Percentiles rank a stretch among this genome's conserved stretches.
phyloP scores from a whole-genome alignment of 2,888 invertebrate genomes.

The Cryptocephalus moraei region DNA sequence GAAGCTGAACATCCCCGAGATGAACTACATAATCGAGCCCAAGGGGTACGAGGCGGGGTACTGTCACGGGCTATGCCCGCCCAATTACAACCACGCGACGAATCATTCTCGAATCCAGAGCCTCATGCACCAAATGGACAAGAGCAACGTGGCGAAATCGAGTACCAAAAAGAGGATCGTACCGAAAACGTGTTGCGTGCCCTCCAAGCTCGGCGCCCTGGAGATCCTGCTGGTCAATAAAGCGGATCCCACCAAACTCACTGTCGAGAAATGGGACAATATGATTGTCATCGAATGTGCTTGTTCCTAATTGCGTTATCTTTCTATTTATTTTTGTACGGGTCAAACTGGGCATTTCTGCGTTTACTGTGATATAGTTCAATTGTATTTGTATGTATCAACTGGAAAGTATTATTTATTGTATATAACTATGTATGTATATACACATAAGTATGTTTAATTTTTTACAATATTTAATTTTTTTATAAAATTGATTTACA shows the following conservation, averaged over 20 bases:
- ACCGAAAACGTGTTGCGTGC: constrained; percentile 59
- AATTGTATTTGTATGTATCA: constrained; percentile 1
- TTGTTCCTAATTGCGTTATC: constrained; percentile 43
- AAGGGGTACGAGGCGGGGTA: constrained; percentile 60
- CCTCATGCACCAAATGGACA: constrained; percentile 52
- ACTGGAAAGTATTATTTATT: too few relatives aligned
- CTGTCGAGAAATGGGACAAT: constrained; percentile 58
- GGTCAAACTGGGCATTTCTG: constrained; percentile 31
- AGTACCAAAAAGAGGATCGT: constrained; percentile 16
- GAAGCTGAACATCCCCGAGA: constrained; percentile 43
- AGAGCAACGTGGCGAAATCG: constrained; percentile 32
- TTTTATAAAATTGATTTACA: too few relatives aligned
- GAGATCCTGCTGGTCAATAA: constrained; percentile 58
- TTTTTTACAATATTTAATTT: too few relatives aligned
- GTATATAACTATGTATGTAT: too few relatives aligned
- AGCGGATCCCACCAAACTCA: constrained; percentile 48
- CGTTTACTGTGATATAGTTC: constrained; percentile 19
- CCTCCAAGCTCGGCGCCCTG: constrained; percentile 53
- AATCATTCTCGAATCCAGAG: constrained; percentile 62
- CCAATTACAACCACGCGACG: constrained; percentile 56
- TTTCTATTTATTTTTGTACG: constrained; percentile 21
- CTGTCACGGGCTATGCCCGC: constrained; percentile 60
- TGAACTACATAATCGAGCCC: constrained; percentile 57
- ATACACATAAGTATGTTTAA: too few relatives aligned
- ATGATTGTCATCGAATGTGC: constrained; percentile 64